These are phyloP conservation scores for Philereme vetulata DNA, from an alignment of 2,888 invertebrate species.

Conservation along the genomic window DNA sequence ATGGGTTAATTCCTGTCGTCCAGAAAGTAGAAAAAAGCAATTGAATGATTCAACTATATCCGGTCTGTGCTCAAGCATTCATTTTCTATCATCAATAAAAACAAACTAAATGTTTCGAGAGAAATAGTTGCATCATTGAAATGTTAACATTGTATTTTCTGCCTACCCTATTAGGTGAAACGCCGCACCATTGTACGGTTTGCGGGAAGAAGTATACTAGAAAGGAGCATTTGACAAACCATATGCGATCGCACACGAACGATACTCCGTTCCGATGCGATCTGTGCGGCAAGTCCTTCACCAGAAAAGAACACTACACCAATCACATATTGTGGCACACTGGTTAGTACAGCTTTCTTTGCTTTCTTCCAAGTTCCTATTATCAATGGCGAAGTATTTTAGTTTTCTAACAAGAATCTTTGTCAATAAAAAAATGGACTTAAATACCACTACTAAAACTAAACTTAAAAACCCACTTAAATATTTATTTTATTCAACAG, in stretches of 20 bases:
- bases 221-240: constrained; percentile 94
- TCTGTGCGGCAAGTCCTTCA: constrained; percentile 94
- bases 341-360: constrained; percentile 78
- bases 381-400: constrained; percentile 3
- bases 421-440: too few relatives aligned
- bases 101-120: constrained; percentile 60
- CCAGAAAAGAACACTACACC: constrained; percentile 94
- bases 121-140: constrained; percentile 82
- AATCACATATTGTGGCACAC: constrained; percentile 96
- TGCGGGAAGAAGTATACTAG: constrained; percentile 95
- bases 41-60: constrained; percentile 82
- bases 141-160: constrained; percentile 59
- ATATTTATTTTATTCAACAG: too few relatives aligned
- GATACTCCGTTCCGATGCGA: constrained; percentile 95
- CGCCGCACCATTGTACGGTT: constrained; percentile 93
- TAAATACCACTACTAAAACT: too few relatives aligned
- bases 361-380: constrained; percentile 1
- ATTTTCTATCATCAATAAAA: constrained; percentile 39
- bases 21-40: constrained; percentile 72
- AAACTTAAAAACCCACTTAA: too few relatives aligned
- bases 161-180: constrained; percentile 87
- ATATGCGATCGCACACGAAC: constrained; percentile 94
- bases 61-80: constrained; percentile 10
- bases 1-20: constrained; percentile 63
- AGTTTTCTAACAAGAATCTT: too few relatives aligned